A percentile compares a stretch with the other conserved stretches of the same genome.
These are phyloP conservation scores for Phocoena phocoena DNA, from an alignment of 2,113 vertebrate species.

Conservation along the genomic window DNA sequence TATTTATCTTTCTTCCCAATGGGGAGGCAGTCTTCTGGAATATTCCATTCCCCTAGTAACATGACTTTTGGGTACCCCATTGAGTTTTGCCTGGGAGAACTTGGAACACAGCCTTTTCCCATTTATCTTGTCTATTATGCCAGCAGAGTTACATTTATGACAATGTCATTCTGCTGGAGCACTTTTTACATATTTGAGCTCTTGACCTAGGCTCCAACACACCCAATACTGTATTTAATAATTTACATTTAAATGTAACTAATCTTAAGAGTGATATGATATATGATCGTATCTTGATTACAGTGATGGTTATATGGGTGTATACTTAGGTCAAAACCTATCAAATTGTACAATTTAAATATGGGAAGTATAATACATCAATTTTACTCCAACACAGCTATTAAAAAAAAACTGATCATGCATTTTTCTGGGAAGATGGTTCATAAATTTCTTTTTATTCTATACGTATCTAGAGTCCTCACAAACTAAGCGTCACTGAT, in stretches of 20 bases:
- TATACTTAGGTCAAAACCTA: not conserved
- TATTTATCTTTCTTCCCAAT: not conserved
- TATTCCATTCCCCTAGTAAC: fast-evolving
- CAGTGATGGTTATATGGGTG: not conserved
- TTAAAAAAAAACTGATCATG: not conserved
- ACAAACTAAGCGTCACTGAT: not conserved
- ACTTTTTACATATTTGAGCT: not conserved
- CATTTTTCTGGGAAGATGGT: not conserved
- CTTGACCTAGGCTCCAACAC: not conserved
- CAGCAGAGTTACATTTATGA: not conserved
- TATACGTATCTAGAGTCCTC: not conserved
- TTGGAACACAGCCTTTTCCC: not conserved
- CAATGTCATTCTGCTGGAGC: not conserved
- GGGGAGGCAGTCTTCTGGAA: not conserved
- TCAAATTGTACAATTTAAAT: not conserved
- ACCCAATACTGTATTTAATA: not conserved
- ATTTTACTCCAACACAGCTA: not conserved
- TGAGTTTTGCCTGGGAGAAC: not conserved
- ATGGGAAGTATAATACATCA: not conserved
- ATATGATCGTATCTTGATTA: not conserved
- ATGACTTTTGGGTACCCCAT: not conserved
- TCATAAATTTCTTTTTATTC: not conserved
- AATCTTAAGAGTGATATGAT: not conserved
- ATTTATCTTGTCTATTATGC: not conserved
- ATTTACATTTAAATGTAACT: not conserved